Conservation (phyloP, 2,888 invertebrate genomes). For the Anodontia alba region DNA sequence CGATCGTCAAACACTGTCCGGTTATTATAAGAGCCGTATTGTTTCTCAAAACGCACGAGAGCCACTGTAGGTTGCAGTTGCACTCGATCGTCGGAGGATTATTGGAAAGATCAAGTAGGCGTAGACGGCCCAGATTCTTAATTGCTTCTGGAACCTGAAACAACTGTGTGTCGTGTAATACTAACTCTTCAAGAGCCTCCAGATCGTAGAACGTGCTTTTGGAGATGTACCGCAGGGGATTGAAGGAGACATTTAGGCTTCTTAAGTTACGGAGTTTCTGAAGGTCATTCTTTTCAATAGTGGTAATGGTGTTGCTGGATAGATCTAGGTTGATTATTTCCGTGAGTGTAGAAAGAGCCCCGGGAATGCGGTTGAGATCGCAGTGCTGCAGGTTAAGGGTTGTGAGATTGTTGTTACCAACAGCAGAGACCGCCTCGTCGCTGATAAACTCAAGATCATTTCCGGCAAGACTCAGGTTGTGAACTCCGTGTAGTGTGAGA, state of each 20-base stretch:
- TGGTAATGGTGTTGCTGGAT: constrained; percentile 60
- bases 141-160: constrained; percentile 58
- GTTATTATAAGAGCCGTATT: constrained; percentile 39
- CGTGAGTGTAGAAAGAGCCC: constrained; percentile 50
- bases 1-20: constrained; percentile 52
- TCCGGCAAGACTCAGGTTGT: constrained; percentile 53
- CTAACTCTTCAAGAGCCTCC: constrained; percentile 25
- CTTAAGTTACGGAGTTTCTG: constrained; percentile 34
- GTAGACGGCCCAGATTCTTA: constrained; percentile 35
- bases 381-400: constrained; percentile 56
- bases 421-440: constrained; percentile 52
- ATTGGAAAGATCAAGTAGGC: constrained; percentile 27
- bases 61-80: constrained; percentile 55
- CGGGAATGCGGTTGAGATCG: constrained; percentile 62
- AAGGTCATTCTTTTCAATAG: constrained; percentile 64
- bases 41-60: constrained; percentile 46
- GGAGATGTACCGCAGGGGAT: constrained; percentile 62
- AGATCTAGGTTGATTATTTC: constrained; percentile 51
- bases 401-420: constrained; percentile 45
- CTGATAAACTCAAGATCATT: constrained; percentile 63
- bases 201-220: constrained; percentile 56
- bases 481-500: constrained; percentile 41
- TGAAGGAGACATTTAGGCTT: constrained; percentile 47
- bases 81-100: constrained; percentile 43
- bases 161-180: constrained; percentile 43